Evolutionary conservation across 2,888 invertebrate species (phyloP).

Genomic region (Alentia gelatinosa): DNA sequence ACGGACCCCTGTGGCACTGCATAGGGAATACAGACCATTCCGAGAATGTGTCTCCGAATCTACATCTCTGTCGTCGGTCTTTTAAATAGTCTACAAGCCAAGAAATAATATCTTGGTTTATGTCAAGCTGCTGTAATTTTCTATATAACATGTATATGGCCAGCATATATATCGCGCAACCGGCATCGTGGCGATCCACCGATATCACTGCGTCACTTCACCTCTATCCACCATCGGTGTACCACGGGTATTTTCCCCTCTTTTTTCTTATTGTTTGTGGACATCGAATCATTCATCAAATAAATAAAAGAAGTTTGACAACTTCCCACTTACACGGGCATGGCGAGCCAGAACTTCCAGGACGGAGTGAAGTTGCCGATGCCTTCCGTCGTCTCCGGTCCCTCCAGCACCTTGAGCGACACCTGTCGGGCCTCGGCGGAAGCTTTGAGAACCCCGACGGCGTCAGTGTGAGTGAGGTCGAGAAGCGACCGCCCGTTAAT

Average conservation of each 20-base stretch:
- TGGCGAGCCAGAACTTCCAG: constrained; percentile 82
- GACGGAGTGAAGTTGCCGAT: constrained; percentile 81
- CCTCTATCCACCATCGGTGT: no score
- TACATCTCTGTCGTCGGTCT: no score
- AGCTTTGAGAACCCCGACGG: constrained; percentile 80
- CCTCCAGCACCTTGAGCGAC: constrained; percentile 80
- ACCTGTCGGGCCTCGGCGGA: constrained; percentile 78
- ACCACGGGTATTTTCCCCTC: background rate
- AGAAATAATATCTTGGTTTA: no score
- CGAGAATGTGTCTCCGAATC: no score
- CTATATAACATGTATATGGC: no score
- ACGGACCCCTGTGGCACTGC: no score
- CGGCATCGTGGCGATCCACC: no score
- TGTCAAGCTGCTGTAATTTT: no score
- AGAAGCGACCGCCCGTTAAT: constrained; percentile 81
- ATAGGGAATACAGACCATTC: no score
- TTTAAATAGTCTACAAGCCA: no score
- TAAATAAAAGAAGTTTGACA: background rate
- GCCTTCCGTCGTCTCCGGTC: constrained; percentile 80
- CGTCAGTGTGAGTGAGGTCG: constrained; percentile 81
- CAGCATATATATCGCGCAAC: no score
- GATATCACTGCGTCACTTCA: no score
- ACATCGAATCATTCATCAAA: background rate
- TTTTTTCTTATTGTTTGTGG: background rate
- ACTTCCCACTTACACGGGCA: constrained; percentile 78